phyloP scores from a whole-genome alignment of 2,113 vertebrate species.

The Ahaetulla prasina region DNA sequence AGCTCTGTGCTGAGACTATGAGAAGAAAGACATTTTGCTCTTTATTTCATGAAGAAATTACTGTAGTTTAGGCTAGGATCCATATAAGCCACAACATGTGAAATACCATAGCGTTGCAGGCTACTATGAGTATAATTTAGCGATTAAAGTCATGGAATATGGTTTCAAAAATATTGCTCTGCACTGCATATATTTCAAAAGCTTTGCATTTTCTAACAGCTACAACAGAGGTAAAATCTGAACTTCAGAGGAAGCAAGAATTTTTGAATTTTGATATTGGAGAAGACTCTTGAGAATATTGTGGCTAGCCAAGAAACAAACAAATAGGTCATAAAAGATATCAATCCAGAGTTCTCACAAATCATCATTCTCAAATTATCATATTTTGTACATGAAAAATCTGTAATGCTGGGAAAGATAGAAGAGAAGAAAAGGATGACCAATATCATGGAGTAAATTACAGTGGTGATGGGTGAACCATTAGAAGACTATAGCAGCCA shows the following conservation, averaged over 20 bases:
- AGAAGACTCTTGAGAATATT: neutral
- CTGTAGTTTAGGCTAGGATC: neutral
- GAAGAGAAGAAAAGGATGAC: neutral
- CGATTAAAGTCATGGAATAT: neutral
- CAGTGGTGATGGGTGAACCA: neutral
- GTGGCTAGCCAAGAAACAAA: neutral
- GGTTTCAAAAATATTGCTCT: neutral
- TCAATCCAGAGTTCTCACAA: neutral
- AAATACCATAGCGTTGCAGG: neutral
- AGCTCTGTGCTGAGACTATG: neutral
- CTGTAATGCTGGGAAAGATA: neutral
- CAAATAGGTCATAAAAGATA: neutral
- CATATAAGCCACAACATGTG: neutral
- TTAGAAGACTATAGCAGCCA: neutral
- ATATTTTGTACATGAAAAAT: neutral
- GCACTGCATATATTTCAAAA: fast-evolving
- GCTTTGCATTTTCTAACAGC: neutral
- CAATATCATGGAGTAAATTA: neutral
- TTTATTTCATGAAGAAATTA: neutral
- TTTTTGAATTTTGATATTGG: neutral
- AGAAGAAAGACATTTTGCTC: neutral
- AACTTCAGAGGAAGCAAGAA: neutral
- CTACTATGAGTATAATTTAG: fast-evolving
- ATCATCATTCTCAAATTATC: neutral
- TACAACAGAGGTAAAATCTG: neutral